These are phyloP conservation scores for Salvelinus alpinus DNA, from an alignment of 2,113 vertebrate genomes.

Conservation along the genomic window DNA sequence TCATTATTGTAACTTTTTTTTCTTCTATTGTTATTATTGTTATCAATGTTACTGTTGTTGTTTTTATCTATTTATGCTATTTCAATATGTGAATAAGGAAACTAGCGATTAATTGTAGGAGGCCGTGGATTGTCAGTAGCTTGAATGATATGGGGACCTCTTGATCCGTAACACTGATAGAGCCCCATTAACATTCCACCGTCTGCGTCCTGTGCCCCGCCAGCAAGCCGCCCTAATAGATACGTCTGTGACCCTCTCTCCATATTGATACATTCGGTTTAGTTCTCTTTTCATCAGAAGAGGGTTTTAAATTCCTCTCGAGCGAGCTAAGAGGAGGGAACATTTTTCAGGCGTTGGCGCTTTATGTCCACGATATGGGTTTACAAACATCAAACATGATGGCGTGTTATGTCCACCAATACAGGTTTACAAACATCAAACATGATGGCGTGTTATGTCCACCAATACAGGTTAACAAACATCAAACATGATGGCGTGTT, in stretches of 20 bases:
- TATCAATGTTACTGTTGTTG: background rate
- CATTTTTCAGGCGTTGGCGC: slow-evolving; percentile 17
- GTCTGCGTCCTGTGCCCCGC: slow-evolving; percentile 4
- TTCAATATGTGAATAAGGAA: slow-evolving; percentile 45
- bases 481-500: too few species aligned
- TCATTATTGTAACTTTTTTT: background rate
- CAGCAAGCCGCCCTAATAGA: slow-evolving; percentile 7
- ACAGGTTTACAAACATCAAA: too few species aligned
- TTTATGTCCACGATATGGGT: background rate
- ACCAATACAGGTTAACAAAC: background rate
- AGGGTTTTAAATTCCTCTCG: slow-evolving; percentile 40
- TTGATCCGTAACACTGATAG: slow-evolving; percentile 69
- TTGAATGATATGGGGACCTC: slow-evolving; percentile 73
- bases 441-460: fast-evolving
- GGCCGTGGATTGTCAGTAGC: slow-evolving; percentile 74
- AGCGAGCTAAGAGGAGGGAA: background rate
- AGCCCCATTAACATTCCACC: slow-evolving; percentile 63
- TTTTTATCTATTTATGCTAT: background rate
- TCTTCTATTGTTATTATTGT: too few species aligned
- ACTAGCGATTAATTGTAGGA: slow-evolving; percentile 60
- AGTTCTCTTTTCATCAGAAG: slow-evolving; percentile 30
- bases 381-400: background rate
- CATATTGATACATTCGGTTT: slow-evolving; percentile 32
- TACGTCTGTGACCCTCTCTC: slow-evolving; percentile 34
- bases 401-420: too few species aligned